phyloP scores from a whole-genome alignment of 1,140 invertebrate species.

The Drosophila bifasciata region DNA sequence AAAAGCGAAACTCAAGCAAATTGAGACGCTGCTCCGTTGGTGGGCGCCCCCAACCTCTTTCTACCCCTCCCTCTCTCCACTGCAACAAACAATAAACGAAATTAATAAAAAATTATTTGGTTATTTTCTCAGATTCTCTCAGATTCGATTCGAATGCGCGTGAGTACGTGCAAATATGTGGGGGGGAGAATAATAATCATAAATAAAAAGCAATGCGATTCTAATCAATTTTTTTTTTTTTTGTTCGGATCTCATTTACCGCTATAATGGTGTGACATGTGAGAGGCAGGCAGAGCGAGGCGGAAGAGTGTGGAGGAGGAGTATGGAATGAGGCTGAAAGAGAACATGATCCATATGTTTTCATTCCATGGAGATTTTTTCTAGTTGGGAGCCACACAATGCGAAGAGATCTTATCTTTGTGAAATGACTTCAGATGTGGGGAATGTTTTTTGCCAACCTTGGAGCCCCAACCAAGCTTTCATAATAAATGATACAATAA shows the following conservation, averaged over 20 bases:
- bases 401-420: constrained; percentile 19
- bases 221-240: constrained; percentile 42
- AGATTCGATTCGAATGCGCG: constrained; percentile 36
- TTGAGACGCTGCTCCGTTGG: constrained; percentile 42
- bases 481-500: constrained; percentile 21
- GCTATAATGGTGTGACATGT: constrained; percentile 16
- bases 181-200: constrained; percentile 35
- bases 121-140: constrained; percentile 16
- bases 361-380: constrained; percentile 15
- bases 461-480: constrained; percentile 2
- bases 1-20: constrained; percentile 35
- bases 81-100: constrained; percentile 44
- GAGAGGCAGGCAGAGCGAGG: constrained; percentile 1
- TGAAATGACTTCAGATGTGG: too few species aligned
- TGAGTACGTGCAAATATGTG: constrained; percentile 50
- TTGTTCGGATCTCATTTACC: constrained; percentile 22
- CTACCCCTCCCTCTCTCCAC: neutral
- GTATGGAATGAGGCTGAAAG: constrained; percentile 33
- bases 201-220: constrained; percentile 21
- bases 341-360: constrained; percentile 44
- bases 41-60: constrained; percentile 36
- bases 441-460: too few species aligned
- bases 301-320: constrained; percentile 12
- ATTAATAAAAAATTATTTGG: constrained; percentile 74
- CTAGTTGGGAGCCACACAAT: neutral